These are phyloP conservation scores for Clostera curtula DNA, from an alignment of 2,888 invertebrate genomes.

Conservation along the genomic window DNA sequence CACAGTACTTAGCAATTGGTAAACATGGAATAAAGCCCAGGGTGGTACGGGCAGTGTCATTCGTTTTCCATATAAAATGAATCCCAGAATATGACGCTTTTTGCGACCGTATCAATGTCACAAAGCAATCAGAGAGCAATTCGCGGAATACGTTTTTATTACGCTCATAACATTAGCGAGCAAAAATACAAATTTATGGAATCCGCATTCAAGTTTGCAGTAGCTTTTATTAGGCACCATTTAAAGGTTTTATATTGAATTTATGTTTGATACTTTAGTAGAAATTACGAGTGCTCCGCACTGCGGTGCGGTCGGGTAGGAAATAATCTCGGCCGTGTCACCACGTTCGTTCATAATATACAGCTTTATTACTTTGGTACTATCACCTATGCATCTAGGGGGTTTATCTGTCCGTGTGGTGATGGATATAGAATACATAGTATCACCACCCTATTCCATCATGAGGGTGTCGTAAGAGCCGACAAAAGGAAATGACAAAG, in stretches of 20 bases:
- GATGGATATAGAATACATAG: too few relatives aligned
- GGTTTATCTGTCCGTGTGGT: too few relatives aligned
- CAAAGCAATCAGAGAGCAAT: slow-evolving; percentile 15
- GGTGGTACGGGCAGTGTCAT: too few relatives aligned
- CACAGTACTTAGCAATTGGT: too few relatives aligned
- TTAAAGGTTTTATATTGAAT: slow-evolving; percentile 44
- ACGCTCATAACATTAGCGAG: slow-evolving; percentile 20
- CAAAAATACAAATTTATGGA: slow-evolving; percentile 25
- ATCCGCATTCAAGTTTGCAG: slow-evolving; percentile 27
- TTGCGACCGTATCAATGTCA: slow-evolving; percentile 12
- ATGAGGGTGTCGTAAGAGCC: too few relatives aligned
- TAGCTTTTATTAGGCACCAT: slow-evolving; percentile 32
- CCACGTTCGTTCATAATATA: slow-evolving; percentile 50
- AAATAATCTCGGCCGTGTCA: slow-evolving; percentile 51
- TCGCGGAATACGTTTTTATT: slow-evolving; percentile 21
- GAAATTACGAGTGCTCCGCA: slow-evolving; percentile 49
- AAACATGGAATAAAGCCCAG: too few relatives aligned
- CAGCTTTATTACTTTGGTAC: slow-evolving; percentile 32
- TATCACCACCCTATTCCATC: too few relatives aligned
- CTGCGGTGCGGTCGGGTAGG: slow-evolving; percentile 43
- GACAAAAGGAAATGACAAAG: too few relatives aligned
- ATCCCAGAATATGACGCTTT: slow-evolving; percentile 7
- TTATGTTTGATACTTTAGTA: slow-evolving; percentile 46
- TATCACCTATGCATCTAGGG: slow-evolving; percentile 6
- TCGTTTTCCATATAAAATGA: too few relatives aligned